Conservation (phyloP, 2,113 vertebrate species). For the Thalassarche chlororhynchos region DNA sequence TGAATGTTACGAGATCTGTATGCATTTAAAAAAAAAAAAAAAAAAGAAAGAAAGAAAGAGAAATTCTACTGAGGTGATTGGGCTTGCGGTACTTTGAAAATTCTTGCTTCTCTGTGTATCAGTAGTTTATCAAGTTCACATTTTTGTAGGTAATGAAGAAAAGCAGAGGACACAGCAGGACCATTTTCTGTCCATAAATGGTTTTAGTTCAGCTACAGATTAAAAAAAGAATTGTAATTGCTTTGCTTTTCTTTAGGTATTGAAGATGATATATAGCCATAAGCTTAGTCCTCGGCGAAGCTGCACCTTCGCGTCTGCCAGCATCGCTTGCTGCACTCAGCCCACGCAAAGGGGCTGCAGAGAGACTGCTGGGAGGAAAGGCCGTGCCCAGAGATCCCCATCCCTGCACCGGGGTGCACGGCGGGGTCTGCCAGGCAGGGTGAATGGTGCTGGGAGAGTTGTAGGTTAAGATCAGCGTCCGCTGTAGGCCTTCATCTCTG, state of each 20-base stretch:
- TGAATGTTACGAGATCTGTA: neutral
- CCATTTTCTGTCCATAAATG: neutral
- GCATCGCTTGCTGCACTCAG: accelerated
- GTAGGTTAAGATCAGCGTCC: neutral
- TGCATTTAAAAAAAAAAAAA: neutral
- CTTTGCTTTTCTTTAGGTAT: neutral
- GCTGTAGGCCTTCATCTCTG: neutral
- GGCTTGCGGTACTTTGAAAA: neutral
- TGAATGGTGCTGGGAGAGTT: no score
- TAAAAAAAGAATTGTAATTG: neutral
- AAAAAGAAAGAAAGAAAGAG: accelerated
- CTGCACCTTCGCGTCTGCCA: neutral
- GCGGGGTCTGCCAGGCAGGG: neutral
- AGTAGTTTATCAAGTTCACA: neutral
- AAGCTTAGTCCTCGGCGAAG: neutral
- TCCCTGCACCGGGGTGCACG: accelerated
- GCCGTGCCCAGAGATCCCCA: neutral
- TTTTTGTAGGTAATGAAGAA: neutral
- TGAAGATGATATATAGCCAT: neutral
- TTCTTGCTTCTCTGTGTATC: neutral
- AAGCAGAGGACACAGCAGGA: neutral
- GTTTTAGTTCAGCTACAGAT: neutral
- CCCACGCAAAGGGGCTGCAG: neutral
- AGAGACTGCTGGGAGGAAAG: neutral
- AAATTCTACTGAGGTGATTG: neutral